Percentiles rank a stretch among this genome's conserved stretches.
phyloP scores from a whole-genome alignment of 2,888 invertebrate genomes.

The Brachypalpus laphriformis region DNA sequence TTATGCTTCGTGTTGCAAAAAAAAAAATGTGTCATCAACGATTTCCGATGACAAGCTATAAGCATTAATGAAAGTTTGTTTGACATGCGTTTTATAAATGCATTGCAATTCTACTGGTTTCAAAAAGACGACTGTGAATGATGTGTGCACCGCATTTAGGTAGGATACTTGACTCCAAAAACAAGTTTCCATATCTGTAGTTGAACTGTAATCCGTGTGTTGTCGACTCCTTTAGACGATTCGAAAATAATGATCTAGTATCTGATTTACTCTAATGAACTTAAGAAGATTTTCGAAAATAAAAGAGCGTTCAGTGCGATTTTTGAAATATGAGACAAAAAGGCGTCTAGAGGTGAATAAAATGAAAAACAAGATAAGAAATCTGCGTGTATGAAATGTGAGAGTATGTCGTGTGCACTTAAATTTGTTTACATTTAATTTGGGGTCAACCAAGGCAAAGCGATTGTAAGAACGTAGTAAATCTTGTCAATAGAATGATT shows the following conservation, averaged over 20 bases:
- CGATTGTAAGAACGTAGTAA: neutral
- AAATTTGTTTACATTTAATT: neutral
- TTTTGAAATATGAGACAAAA: neutral
- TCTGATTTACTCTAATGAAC: neutral
- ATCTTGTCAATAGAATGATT: neutral
- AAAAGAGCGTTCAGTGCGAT: neutral
- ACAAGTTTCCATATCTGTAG: no score
- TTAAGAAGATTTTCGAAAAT: neutral
- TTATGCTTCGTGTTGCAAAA: neutral
- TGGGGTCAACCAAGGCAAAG: neutral
- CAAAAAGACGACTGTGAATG: no score
- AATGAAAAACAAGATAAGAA: neutral
- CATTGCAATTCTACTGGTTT: no score
- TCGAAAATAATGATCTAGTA: no score
- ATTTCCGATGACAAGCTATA: neutral
- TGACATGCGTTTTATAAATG: no score
- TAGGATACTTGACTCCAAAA: no score
- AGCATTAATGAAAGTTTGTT: no score
- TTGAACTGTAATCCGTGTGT: no score
- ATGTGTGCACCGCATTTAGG: no score
- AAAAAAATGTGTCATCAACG: conserved; percentile 3
- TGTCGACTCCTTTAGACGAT: no score
- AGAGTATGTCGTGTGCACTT: no score
- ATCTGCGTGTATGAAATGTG: neutral
- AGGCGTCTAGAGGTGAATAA: neutral